phyloP scores from a whole-genome alignment of 2,888 invertebrate genomes.

The Agrochola lychnidis region DNA sequence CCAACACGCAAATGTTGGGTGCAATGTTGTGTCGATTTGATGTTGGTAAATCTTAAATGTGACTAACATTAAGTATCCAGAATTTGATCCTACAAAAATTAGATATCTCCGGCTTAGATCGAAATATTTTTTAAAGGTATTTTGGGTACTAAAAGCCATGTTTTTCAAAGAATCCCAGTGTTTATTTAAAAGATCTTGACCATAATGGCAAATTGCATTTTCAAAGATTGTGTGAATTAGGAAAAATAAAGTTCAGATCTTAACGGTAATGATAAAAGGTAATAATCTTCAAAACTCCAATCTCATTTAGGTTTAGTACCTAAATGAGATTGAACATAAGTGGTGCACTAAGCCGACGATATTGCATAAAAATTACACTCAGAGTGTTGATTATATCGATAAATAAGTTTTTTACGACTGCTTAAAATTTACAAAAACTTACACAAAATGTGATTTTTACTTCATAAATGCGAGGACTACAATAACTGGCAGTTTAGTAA shows the following conservation, averaged over 20 bases:
- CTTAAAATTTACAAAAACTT: slow-evolving; percentile 69
- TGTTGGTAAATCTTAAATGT: slow-evolving; percentile 34
- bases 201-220: background rate
- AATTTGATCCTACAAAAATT: slow-evolving; percentile 24
- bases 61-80: slow-evolving; percentile 19
- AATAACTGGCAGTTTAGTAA: slow-evolving; percentile 82
- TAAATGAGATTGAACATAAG: background rate
- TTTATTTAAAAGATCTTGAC: slow-evolving; percentile 5
- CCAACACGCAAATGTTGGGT: slow-evolving; percentile 37
- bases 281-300: background rate
- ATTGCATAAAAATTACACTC: slow-evolving; percentile 11
- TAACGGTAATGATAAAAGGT: background rate
- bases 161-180: background rate
- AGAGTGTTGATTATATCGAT: slow-evolving; percentile 7
- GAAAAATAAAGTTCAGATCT: background rate
- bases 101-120: slow-evolving; percentile 15
- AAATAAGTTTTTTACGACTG: slow-evolving; percentile 47
- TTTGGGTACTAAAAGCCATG: background rate
- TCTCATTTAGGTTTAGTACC: background rate
- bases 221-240: background rate
- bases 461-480: slow-evolving; percentile 87
- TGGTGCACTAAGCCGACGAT: slow-evolving; percentile 5
- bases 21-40: slow-evolving; percentile 14
- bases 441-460: slow-evolving; percentile 66
- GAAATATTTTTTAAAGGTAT: background rate